Evolutionary conservation across 2,888 invertebrate genomes (phyloP), one percentile per base, ranked within the genome.

Genomic region (Cephus nigrinus): DNA sequence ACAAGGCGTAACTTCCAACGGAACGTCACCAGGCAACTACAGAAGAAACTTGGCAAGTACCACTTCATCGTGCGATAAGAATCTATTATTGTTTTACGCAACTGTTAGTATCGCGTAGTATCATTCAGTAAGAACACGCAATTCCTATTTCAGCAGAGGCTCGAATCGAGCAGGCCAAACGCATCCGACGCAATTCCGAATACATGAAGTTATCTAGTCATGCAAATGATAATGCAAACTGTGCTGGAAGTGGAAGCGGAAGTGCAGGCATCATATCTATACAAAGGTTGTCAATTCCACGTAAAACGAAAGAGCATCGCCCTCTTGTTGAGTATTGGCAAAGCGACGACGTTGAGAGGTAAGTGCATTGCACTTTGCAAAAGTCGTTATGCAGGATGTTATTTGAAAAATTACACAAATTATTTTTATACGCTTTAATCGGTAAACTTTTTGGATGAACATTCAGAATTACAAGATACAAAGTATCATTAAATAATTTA

Each of bases 261-360:
- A 86, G 86, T 79, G 76, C 82, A 4, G 76, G 82, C 75, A 86
- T 92, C 35, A 92, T 92, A 81, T 90, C 92, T 11, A 91, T 92
- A 79, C 89, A 92, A 82, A 88, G 91, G 83, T 84, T 92, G 79
- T 89, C 91, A 12, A 89, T 92, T 82, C 92, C 92, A 35, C 89
- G 85, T 75, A 92, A 92, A 81, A 88, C 82, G 78, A 89, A 89
- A 76, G 92, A 92, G 80, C 90, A 92, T 82, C 92, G 93, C 85
- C 93, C 93, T 68, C 86, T 93, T 74, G 93, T 93, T 35, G 92
- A 93, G 80, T 91, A 89, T 81, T 93, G 92, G 92, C 92, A 92
- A 32, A 92, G 92, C 76, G 93, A 71, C 30, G 55, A 90, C 75
- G 89, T 87, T 75, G 90, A 90, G 78, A 90, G 91, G 91, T 90